Percentiles rank a stretch among this genome's conserved stretches.
Conservation (phyloP, 37 sponge, comb jelly and placozoan species). For the Crambe crambe region DNA sequence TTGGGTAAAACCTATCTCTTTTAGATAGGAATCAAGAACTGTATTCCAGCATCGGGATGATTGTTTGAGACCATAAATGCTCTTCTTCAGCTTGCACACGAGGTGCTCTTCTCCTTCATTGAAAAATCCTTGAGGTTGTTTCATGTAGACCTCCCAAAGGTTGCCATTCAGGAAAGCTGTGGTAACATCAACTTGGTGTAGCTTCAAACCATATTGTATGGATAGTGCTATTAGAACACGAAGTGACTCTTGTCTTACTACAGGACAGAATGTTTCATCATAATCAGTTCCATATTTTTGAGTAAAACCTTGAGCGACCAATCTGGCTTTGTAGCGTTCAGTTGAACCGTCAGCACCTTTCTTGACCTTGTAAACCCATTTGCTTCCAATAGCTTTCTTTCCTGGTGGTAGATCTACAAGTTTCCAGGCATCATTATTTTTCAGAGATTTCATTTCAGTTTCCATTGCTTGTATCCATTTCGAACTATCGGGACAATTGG, state of each 20-base stretch:
- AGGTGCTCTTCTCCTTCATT: constrained; percentile 41
- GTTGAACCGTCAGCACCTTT: constrained; percentile 42
- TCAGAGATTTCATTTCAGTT: constrained; percentile 2
- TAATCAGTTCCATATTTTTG: constrained; percentile 60
- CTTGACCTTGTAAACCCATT: constrained; percentile 60
- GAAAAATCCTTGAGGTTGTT: constrained; percentile 45
- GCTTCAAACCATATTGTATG: constrained; percentile 43
- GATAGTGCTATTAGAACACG: constrained; percentile 51
- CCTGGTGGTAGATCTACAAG: constrained; percentile 4
- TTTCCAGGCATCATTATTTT: constrained; percentile 48
- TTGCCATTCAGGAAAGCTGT: constrained; percentile 62
- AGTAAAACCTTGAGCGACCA: constrained; percentile 60
- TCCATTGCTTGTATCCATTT: neutral
- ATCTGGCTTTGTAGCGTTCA: constrained; percentile 55
- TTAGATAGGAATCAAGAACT: constrained; percentile 48
- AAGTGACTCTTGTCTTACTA: constrained; percentile 57
- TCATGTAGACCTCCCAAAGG: constrained; percentile 66
- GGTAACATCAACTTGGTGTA: constrained; percentile 71
- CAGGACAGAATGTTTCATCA: constrained; percentile 69
- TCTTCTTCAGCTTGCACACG: constrained; percentile 52
- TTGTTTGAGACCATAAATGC: too few species aligned
- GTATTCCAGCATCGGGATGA: too few species aligned
- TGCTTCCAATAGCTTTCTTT: constrained; percentile 27
- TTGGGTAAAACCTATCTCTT: constrained; percentile 55
- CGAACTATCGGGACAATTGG: constrained; percentile 18